Percentiles rank a stretch among this genome's conserved stretches.
phyloP scores from a whole-genome alignment of 2,888 invertebrate species.

The Amblyteles armatorius region DNA sequence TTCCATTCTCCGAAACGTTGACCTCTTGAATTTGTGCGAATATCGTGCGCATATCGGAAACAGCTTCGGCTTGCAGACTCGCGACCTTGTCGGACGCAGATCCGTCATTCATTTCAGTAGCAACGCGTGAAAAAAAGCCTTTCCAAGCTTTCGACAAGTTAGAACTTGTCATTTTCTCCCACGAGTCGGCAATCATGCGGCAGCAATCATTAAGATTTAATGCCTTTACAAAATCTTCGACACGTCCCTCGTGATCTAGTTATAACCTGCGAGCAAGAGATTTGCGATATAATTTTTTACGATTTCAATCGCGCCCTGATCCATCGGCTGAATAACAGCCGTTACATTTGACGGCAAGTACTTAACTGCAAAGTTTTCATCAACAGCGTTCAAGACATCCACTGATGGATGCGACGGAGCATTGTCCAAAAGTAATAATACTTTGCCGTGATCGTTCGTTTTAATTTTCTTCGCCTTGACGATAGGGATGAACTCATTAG shows the following conservation, averaged over 20 bases:
- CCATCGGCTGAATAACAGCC: slow-evolving; percentile 50
- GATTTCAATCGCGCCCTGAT: slow-evolving; percentile 53
- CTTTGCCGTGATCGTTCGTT: slow-evolving; percentile 12
- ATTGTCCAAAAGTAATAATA: slow-evolving; percentile 56
- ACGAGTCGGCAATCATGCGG: slow-evolving; percentile 16
- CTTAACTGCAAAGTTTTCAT: slow-evolving; percentile 28
- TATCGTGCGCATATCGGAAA: not conserved
- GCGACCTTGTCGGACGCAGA: not conserved
- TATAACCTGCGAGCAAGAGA: slow-evolving; percentile 22
- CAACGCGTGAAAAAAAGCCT: slow-evolving; percentile 8
- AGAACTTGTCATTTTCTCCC: slow-evolving; percentile 31
- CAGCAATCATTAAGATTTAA: slow-evolving; percentile 36
- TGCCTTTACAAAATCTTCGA: slow-evolving; percentile 13
- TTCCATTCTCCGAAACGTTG: slow-evolving; percentile 8
- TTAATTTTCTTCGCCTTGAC: not conserved
- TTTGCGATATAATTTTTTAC: slow-evolving; percentile 46
- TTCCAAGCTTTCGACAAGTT: slow-evolving; percentile 32
- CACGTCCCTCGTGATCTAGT: slow-evolving; percentile 4
- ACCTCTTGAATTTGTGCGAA: slow-evolving; percentile 7
- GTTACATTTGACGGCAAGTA: slow-evolving; percentile 54
- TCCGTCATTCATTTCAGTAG: not conserved
- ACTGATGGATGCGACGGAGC: slow-evolving; percentile 55
- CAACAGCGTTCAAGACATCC: slow-evolving; percentile 32
- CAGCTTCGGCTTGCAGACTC: not conserved
- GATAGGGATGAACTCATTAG: not conserved